phyloP scores from a whole-genome alignment of 2,888 invertebrate species.

The Geotrupes spiniger region DNA sequence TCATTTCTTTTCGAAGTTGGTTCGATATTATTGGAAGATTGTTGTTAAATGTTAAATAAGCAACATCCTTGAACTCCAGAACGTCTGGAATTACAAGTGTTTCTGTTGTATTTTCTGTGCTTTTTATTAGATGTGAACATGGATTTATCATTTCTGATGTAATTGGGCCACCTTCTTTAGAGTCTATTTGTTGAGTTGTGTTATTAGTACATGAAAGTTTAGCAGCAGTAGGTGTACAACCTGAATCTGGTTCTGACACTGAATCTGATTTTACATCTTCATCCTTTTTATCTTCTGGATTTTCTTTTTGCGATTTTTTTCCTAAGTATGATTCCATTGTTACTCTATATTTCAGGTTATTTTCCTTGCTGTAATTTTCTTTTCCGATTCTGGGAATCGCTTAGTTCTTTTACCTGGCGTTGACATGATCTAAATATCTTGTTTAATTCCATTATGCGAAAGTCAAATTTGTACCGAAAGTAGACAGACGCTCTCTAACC shows the following conservation, averaged over 20 bases:
- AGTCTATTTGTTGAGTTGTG: constrained; percentile 17
- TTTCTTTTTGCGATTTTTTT: constrained; percentile 12
- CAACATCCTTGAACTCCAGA: constrained; percentile 5
- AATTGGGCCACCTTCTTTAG: constrained; percentile 10
- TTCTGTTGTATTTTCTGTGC: constrained; percentile 17
- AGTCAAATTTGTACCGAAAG: no score
- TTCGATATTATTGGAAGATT: no score
- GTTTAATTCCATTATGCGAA: no score
- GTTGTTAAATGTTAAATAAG: no score
- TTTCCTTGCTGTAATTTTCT: constrained; percentile 7
- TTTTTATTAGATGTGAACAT: constrained; percentile 14
- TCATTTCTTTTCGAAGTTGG: no score
- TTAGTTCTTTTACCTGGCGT: constrained; percentile 15
- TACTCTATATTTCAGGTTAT: constrained; percentile 12
- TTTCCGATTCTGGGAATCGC: constrained; percentile 15
- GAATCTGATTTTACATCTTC: constrained; percentile 16
- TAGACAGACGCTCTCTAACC: no score
- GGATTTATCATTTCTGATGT: no score
- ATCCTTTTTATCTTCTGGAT: constrained; percentile 12
- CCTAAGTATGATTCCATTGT: constrained; percentile 15
- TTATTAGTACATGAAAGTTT: constrained; percentile 18
- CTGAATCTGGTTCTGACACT: constrained; percentile 17
- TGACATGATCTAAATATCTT: constrained; percentile 13
- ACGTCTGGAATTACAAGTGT: constrained; percentile 10
- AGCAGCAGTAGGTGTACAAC: constrained; percentile 18